Evolutionary conservation across 2,888 invertebrate genomes (phyloP), one percentile per base, ranked within the genome.

Genomic region (Pollenia amentaria): DNA sequence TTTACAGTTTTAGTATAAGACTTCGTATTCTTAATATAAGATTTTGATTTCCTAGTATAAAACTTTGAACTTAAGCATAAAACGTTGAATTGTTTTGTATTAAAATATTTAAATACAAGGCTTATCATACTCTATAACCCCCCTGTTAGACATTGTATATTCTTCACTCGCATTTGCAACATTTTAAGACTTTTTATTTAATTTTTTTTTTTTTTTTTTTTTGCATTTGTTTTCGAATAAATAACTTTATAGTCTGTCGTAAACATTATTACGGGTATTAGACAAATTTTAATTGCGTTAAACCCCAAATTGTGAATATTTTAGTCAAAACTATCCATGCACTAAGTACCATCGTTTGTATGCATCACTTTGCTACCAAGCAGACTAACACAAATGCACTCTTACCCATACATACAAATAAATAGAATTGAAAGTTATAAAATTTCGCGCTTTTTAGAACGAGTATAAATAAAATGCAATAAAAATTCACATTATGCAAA

Each of bases 401-500:
- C 44, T 72, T 40, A 40, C 48, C 42, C 21, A 57, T 46, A 21
- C 46, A 42, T 55, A 38, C 53, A 57, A 42, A 9, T 62, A 42
- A 29, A 38, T 18, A n/a, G 42, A 42, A 64, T 18, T 18, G 18
- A 53, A 62, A 76, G 42, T 76, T 38, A 69, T 53, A 65, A 75
- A 76, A 76, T 65, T 76, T 76, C 53, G 40, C 51, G 51, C 44
- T 75, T 64, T 65, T 65, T 65, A 65, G 16, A 69, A 72, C 0
- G 18, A 69, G 11, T n/a, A 38, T 12, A 80, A 62, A 64, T 72
- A 62, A 69, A 42, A 67, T 64, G 18, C 48, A 78, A 78, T 48
- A 70, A 70, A 83, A 78, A 72, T 70, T 51, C 42, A 73, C 55
- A 78, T 84, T 84, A 84, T 84, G 84, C 84, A 84, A 84, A 84